These are phyloP conservation scores for Elephantulus edwardii DNA, from an alignment of 2,113 vertebrate species.

Conservation along the genomic window DNA sequence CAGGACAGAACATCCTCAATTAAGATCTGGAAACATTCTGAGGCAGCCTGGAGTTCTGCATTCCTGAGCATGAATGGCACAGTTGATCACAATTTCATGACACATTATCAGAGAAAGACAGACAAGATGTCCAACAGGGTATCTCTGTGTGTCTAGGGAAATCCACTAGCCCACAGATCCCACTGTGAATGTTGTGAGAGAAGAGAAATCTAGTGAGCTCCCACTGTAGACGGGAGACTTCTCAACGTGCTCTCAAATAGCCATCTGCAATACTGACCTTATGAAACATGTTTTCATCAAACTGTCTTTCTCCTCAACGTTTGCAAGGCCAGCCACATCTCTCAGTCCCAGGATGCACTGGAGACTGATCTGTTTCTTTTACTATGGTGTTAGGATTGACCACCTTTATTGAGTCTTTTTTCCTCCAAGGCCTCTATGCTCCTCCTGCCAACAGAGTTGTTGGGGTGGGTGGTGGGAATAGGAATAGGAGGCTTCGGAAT, in stretches of 20 bases:
- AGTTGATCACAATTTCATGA: not conserved
- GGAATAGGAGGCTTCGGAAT: not conserved
- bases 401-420: not conserved
- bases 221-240: not conserved
- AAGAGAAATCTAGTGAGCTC: not conserved
- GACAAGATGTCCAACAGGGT: not conserved
- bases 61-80: not conserved
- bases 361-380: not conserved
- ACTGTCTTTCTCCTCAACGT: too few species aligned
- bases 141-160: not conserved
- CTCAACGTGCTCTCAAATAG: too few species aligned
- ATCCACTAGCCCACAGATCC: not conserved
- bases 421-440: not conserved
- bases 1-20: not conserved
- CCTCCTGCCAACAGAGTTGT: not conserved
- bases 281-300: too few species aligned
- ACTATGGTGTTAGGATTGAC: not conserved
- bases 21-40: not conserved
- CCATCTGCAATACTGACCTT: too few species aligned
- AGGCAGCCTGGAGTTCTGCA: not conserved
- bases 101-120: not conserved
- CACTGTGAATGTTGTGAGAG: not conserved
- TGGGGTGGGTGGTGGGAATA: too few species aligned
- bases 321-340: too few species aligned
- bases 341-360: not conserved